These are phyloP conservation scores for Pseudochirops cupreus DNA, from an alignment of 2,797 vertebrate species.

Conservation along the genomic window DNA sequence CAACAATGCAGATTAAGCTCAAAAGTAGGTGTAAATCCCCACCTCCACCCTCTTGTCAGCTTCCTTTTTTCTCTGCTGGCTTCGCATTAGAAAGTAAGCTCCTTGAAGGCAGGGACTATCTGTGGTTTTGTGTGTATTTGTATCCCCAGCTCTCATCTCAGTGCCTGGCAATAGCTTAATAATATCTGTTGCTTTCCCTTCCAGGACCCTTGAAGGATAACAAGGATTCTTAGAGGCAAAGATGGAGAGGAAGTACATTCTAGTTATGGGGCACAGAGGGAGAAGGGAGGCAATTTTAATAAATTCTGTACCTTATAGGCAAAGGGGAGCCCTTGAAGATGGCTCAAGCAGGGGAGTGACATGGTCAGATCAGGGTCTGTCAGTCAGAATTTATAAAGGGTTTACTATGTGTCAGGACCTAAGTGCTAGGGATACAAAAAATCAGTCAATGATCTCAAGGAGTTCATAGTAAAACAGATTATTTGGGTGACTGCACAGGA, in stretches of 20 bases:
- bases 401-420: too few species aligned
- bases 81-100: too few species aligned
- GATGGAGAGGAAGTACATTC: neutral
- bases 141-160: neutral
- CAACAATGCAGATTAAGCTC: too few species aligned
- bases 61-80: too few species aligned
- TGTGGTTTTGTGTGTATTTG: neutral
- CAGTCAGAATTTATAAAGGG: too few species aligned
- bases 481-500: neutral
- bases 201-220: neutral
- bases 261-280: neutral
- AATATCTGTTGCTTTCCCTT: neutral
- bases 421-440: neutral
- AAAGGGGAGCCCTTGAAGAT: neutral
- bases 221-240: neutral
- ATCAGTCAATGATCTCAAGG: neutral
- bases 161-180: neutral
- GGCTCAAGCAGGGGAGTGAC: too few species aligned
- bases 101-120: too few species aligned
- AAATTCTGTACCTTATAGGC: neutral
- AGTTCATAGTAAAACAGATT: neutral
- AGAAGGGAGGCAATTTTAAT: neutral
- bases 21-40: too few species aligned
- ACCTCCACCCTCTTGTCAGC: too few species aligned
- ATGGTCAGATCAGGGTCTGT: too few species aligned